phyloP scores from a whole-genome alignment of 2,113 vertebrate species.

The Origma solitaria region DNA sequence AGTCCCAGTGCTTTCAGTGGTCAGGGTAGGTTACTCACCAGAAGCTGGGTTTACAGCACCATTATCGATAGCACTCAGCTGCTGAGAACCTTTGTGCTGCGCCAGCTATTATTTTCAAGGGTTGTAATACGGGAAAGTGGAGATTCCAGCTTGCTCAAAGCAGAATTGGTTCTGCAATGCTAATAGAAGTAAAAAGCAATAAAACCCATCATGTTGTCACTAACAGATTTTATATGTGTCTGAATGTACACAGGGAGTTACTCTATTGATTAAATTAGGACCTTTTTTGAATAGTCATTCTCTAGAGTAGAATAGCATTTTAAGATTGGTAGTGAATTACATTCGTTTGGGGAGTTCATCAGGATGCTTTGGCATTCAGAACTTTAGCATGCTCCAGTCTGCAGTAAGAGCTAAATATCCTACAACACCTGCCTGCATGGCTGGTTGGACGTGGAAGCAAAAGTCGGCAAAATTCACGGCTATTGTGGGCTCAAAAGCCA shows the following conservation, averaged over 20 bases:
- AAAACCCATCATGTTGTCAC: background rate
- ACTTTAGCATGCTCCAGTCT: background rate
- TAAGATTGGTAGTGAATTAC: background rate
- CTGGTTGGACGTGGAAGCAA: background rate
- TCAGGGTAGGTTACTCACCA: background rate
- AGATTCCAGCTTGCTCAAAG: background rate
- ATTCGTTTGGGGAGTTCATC: background rate
- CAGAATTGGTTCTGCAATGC: background rate
- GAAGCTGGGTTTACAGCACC: background rate
- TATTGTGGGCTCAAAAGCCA: background rate
- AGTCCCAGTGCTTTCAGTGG: background rate
- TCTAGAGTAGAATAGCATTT: background rate
- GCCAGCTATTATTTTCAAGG: background rate
- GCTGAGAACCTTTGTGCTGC: background rate
- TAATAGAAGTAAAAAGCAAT: conserved; percentile 22
- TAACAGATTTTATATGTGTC: background rate
- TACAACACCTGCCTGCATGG: background rate
- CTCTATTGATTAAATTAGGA: conserved; percentile 6
- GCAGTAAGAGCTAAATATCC: background rate
- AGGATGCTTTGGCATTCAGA: background rate
- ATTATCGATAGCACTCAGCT: background rate
- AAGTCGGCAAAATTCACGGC: background rate
- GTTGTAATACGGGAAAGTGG: background rate
- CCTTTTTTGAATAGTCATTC: background rate
- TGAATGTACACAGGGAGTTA: background rate